Evolutionary conservation across 2,113 vertebrate genomes (phyloP), one percentile per base, ranked within the genome.

Genomic region (Engraulis encrasicolus): DNA sequence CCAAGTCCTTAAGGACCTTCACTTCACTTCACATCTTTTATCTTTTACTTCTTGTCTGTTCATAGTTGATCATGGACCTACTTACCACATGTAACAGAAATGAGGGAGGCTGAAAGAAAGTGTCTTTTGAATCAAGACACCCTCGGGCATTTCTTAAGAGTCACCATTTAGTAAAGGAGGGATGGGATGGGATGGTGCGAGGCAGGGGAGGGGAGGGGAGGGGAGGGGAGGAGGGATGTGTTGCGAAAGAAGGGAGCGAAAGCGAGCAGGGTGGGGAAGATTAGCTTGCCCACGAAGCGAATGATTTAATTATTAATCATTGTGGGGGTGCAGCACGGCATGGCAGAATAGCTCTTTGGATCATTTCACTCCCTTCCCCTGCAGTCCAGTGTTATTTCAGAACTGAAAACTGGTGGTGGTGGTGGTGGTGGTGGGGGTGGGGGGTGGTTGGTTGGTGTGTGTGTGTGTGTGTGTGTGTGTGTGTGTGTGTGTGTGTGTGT

Each of bases 261-360:
- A 18, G 52, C 36, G 50, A 36, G 78, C 79, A 58, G 82, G 38
- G 50, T 71, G 84, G 34, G 77, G 38, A 37, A 79, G 74, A 78
- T 82, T 81, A 81, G 74, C 23, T 80, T 80, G 82, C 78, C 52
- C 17, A 23, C 48, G 31, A 74, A 66, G 66, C 45, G 80, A 79
- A 74, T 61, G 52, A 86, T 83, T 87, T 80, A 79, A 83, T 89
- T 82, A 84, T 84, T 82, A 66, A 58, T 80, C 52, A 27, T 49
- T 81, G 61, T 27, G 78, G 38, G 38, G 37, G 81, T 50, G 78
- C 74, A 58, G 48, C 79, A 82, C 82, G 52, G 82, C 78, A 34
- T 48, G 83, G 74, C 50, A 78, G 54, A 84, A 82, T 17, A 58
- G 66, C 58, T 82, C 31, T 81, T 78, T 52, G 54, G 45, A 50